Evolutionary conservation across 2,888 invertebrate species (phyloP).

Genomic region (Girardia tigrina): DNA sequence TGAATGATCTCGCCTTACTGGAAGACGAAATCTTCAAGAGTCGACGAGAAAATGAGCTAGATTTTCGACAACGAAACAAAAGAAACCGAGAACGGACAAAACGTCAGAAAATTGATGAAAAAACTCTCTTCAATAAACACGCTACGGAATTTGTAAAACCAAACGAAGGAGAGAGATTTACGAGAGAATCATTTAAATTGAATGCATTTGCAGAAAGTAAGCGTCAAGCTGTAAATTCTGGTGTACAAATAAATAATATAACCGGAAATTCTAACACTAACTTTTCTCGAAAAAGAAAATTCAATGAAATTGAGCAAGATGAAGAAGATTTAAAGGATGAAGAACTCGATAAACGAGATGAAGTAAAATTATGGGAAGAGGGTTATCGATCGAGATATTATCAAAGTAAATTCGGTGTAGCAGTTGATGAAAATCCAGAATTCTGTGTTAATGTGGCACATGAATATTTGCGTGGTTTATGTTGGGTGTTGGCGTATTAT

Average conservation of each 20-base stretch:
- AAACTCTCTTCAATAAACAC: not conserved
- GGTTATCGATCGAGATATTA: constrained; percentile 97
- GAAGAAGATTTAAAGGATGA: constrained; percentile 32
- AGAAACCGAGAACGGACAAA: not conserved
- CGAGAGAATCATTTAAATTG: not conserved
- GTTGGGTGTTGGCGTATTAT: constrained; percentile 95
- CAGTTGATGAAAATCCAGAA: constrained; percentile 52
- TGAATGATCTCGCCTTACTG: constrained; percentile 75
- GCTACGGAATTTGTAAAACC: not conserved
- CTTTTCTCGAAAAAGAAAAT: not conserved
- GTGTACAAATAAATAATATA: not conserved
- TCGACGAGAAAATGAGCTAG: constrained; percentile 56
- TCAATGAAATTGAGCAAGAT: constrained; percentile 31
- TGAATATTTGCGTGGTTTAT: constrained; percentile 84
- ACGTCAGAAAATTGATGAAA: not conserved
- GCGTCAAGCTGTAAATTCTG: not conserved
- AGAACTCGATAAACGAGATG: constrained; percentile 21
- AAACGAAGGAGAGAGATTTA: not conserved
- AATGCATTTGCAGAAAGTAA: not conserved
- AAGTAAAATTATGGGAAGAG: constrained; percentile 61
- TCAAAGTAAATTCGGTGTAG: constrained; percentile 56
- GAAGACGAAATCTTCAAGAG: constrained; percentile 94
- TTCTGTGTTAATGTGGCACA: constrained; percentile 59
- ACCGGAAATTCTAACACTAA: not conserved
- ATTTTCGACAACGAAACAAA: constrained; percentile 30